Percentiles rank a stretch among this genome's conserved stretches.
phyloP scores from a whole-genome alignment of 2,797 vertebrate species.

The Diplodus sargus region DNA sequence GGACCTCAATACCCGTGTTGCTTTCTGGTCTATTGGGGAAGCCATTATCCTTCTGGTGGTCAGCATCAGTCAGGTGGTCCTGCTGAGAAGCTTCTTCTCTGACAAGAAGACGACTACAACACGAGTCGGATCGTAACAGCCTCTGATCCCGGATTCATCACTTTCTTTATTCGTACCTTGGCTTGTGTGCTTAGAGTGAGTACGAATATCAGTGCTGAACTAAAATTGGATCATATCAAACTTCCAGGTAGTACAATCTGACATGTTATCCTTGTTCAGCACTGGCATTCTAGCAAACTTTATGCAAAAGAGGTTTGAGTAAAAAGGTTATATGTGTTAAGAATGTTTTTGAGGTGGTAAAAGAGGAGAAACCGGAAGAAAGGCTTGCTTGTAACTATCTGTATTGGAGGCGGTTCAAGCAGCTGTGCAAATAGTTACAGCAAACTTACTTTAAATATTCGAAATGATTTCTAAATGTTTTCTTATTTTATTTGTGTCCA shows the following conservation, averaged over 20 bases:
- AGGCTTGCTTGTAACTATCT: conserved; percentile 48
- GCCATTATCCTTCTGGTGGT: conserved; percentile 97
- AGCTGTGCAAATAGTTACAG: conserved; percentile 37
- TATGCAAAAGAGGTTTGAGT: conserved; percentile 47
- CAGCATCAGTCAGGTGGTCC: conserved; percentile 97
- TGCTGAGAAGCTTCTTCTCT: conserved; percentile 98
- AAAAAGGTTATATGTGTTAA: conserved; percentile 39
- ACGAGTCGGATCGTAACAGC: conserved; percentile 93
- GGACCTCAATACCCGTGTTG: conserved; percentile 96
- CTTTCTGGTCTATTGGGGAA: conserved; percentile 98
- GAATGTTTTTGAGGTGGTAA: conserved; percentile 42
- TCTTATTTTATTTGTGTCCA: conserved; percentile 50
- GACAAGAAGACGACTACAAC: conserved; percentile 98
- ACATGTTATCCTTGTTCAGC: conserved; percentile 43
- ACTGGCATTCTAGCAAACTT: conserved; percentile 58
- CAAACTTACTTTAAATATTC: conserved; percentile 59
- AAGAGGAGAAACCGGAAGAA: conserved; percentile 21
- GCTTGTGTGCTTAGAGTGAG: conserved; percentile 52
- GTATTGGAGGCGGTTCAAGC: conserved; percentile 43
- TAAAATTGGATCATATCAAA: conserved; percentile 67
- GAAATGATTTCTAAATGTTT: conserved; percentile 56
- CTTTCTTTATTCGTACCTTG: conserved; percentile 42
- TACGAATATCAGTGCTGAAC: conserved; percentile 63
- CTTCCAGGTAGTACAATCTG: conserved; percentile 55
- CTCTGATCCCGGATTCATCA: conserved; percentile 45